Base-by-base conservation (phyloP, 2,113 vertebrate genomes). In the Porphyrio hochstetteri region DNA sequence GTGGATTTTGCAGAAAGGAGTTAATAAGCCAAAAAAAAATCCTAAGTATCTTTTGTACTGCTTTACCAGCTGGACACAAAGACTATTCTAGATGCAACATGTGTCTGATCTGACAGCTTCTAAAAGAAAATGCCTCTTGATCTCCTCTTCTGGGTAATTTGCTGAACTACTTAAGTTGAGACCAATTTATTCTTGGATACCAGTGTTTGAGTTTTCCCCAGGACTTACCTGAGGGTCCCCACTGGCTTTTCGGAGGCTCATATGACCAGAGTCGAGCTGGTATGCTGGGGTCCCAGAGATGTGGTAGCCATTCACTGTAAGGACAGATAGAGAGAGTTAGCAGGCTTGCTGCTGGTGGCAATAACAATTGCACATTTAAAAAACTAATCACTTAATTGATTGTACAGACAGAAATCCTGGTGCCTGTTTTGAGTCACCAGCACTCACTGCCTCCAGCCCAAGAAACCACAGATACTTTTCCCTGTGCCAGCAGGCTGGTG, bases 281-380 rank as follows among this genome's bases (percentile, higher is more conserved):
- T 99, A 98, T 63, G 98, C 96, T 4, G 98, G 98, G 36, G 98
- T 98, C 31, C 98, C 98, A 86, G 98, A 98, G 15, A 98, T 97
- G 97, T 99, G 99, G 97, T 99, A 99, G 96, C 99, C 99, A 96
- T 99, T 99, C 97, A 99, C 99, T 99, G 98, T 12, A 91, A 93
- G 97, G 88, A 98, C 46, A 98, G 86, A 97, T 5, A 48, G 29
- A 84, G 29, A 84, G 36, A 53, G 70, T 96, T 89, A 80, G 60
- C 38, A 61, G 63, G 48, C 27, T 72, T 72, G 64, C 52, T 67
- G 52, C 48, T 52, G 33, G 15, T 20, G 64, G 42, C 40, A 90
- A 71, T 16, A 31, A 55, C 44, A 71, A 59, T 7, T 48, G 18
- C 63, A 90, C 25, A n/a, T 77, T 72, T 71, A 20, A 76, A 91